Evolutionary conservation across 2,888 invertebrate genomes (phyloP), one percentile per base, ranked within the genome.

Genomic region (Caenorhabditis macrosperma): DNA sequence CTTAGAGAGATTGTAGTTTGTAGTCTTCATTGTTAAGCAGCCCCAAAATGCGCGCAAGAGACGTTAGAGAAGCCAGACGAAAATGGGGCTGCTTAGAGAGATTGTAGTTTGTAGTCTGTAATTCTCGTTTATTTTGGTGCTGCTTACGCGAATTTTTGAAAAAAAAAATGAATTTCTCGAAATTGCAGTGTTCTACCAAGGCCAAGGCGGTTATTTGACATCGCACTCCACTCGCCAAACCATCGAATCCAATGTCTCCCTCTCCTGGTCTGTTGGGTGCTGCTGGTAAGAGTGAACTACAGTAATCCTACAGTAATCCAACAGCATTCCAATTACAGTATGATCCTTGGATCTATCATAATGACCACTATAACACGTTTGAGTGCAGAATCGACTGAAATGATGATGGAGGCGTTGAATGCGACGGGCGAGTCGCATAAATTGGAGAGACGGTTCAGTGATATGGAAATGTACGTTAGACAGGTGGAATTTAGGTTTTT

Each of bases 181-280:
- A n/a, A 17, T 72, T 82, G 17, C 61, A 85, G 85, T 83, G 2
- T 85, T 74, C 41, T 85, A 79, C 50, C 61, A 72, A 15, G 85
- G 83, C 10, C 71, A 83, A 41, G 83, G 83, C 6, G 75, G 78
- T 9, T 85, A 85, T 48, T 17, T 84, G 24, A 81, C 82, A 0
- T 77, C 79, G 38, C 85, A 85, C 41, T 83, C 83, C 0, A 78
- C 83, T 1, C 50, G 83, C 35, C 55, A 83, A 15, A 83, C 85
- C 0, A 80, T 85, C 3, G 82, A 82, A 38, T 66, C 80, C 5
- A 85, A 85, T 52, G 79, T 80, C 7, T 81, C 85, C 0, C 76
- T 83, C 52, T 66, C 80, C 0, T 85, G 83, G 85, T 77, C 81
- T 6, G 28, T 85, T 10, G 83, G 77, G 0, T 81, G 81, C 17